Conservation (phyloP, 2,888 invertebrate genomes). For the Andrena minutula region DNA sequence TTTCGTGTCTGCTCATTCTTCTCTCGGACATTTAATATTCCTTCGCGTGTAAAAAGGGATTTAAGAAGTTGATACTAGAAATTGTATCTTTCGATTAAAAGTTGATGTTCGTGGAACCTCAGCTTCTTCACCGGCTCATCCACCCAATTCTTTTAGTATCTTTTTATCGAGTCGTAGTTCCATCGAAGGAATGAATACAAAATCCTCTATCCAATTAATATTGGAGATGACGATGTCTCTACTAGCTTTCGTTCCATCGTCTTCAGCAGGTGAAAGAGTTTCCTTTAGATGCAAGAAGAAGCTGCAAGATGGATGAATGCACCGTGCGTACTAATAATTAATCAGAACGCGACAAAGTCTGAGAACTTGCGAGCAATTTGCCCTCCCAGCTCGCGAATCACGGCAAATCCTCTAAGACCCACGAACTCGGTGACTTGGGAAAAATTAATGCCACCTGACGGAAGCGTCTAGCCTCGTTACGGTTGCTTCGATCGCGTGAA, state of each 20-base stretch:
- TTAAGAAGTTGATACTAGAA: no score
- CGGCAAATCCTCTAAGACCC: constrained; percentile 17
- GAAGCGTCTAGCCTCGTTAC: neutral
- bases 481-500: neutral
- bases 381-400: neutral
- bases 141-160: neutral
- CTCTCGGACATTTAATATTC: no score
- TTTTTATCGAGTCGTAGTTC: neutral
- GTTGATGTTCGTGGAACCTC: no score
- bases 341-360: constrained; percentile 17
- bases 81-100: no score
- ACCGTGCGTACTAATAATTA: constrained; percentile 38
- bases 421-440: neutral
- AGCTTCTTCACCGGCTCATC: neutral
- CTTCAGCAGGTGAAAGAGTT: neutral
- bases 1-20: neutral
- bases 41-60: no score
- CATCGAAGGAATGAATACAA: no score
- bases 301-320: neutral
- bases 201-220: constrained; percentile 14
- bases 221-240: neutral
- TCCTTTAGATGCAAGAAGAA: neutral
- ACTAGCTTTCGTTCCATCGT: neutral
- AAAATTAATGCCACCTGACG: constrained; percentile 3
- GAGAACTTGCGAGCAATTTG: constrained; percentile 2